These are phyloP conservation scores for Muricea muricata DNA, from an alignment of 92 coral and sea anemone genomes.

Conservation along the genomic window DNA sequence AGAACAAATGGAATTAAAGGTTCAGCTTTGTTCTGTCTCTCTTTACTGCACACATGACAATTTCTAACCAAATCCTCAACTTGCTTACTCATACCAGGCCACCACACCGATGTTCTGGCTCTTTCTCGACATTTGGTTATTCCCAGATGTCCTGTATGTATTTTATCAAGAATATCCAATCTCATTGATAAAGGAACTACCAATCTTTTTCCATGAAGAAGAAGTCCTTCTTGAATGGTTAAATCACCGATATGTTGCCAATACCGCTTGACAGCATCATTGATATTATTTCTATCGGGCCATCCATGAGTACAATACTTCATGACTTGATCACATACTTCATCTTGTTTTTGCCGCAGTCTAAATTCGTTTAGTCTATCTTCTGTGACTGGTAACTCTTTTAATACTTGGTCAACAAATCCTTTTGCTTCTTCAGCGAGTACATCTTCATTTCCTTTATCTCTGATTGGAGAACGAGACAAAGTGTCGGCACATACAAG, in stretches of 20 bases:
- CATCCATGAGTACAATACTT: constrained; percentile 48
- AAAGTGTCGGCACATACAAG: constrained; percentile 61
- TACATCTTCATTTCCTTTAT: not conserved
- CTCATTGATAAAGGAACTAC: constrained; percentile 62
- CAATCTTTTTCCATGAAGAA: constrained; percentile 59
- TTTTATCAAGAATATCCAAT: constrained; percentile 70
- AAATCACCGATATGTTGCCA: not conserved
- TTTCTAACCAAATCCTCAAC: constrained; percentile 46
- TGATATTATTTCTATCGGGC: constrained; percentile 60
- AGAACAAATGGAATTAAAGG: constrained; percentile 16
- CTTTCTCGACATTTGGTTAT: constrained; percentile 75
- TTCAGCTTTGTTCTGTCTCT: not conserved
- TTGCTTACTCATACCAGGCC: constrained; percentile 75
- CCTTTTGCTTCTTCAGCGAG: not conserved
- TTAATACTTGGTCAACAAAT: not conserved
- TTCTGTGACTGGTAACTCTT: constrained; percentile 61
- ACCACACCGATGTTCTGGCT: constrained; percentile 75
- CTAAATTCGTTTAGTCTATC: constrained; percentile 59
- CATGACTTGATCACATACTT: constrained; percentile 57
- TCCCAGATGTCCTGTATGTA: constrained; percentile 83
- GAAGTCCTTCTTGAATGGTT: constrained; percentile 55
- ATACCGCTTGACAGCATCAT: constrained; percentile 63
- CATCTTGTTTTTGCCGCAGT: constrained; percentile 59
- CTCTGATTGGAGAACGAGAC: constrained; percentile 40
- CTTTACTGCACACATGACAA: constrained; percentile 41